Evolutionary conservation across 2,113 vertebrate species (phyloP).

Genomic region (Sylvia atricapilla): DNA sequence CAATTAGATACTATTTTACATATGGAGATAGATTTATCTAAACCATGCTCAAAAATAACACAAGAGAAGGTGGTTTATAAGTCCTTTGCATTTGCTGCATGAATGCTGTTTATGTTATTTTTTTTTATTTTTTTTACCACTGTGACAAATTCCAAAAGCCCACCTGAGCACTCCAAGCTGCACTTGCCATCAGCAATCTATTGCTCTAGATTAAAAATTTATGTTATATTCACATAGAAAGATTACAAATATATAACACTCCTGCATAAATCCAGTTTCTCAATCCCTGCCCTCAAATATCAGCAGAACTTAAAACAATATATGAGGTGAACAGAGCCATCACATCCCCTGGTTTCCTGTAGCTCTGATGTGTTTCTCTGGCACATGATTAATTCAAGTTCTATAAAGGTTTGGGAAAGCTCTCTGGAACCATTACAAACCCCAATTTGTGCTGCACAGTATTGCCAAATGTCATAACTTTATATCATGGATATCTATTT

Average conservation of each 20-base stretch:
- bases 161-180: neutral
- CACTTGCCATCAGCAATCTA: neutral
- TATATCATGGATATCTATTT: neutral
- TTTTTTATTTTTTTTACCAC: too few species aligned
- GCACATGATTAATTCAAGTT: neutral
- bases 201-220: neutral
- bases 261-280: neutral
- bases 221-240: neutral
- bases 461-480: neutral
- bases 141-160: neutral
- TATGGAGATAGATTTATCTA: neutral
- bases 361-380: neutral
- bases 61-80: neutral
- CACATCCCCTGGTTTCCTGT: neutral
- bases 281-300: neutral
- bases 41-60: neutral
- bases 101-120: neutral
- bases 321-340: neutral
- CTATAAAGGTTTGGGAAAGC: neutral
- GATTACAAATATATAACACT: neutral
- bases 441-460: neutral
- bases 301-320: neutral
- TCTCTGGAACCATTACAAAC: neutral
- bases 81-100: neutral
- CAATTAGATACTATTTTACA: neutral